These are phyloP conservation scores for Cheilosia urbana DNA, from an alignment of 2,888 invertebrate genomes.

Conservation along the genomic window DNA sequence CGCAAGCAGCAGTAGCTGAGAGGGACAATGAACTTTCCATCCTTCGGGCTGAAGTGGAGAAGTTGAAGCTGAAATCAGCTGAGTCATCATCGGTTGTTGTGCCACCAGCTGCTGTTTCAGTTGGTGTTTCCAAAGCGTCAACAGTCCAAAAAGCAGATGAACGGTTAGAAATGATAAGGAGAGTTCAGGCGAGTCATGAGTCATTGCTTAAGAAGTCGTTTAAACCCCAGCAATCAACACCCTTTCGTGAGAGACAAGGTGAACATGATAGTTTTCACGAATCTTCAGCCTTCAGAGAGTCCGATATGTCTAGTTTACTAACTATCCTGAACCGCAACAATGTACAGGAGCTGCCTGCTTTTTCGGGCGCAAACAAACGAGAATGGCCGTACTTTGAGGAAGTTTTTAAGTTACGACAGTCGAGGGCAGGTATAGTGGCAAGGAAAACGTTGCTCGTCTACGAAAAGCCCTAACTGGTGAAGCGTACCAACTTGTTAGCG, in stretches of 20 bases:
- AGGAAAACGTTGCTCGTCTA: conserved; percentile 11
- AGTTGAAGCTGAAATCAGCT: background rate
- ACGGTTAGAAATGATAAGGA: conserved; percentile 4
- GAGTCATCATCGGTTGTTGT: background rate
- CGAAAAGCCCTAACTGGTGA: conserved; percentile 2
- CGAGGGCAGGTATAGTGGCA: background rate
- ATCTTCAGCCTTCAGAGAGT: background rate
- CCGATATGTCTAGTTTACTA: background rate
- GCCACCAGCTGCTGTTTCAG: background rate
- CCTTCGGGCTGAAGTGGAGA: background rate
- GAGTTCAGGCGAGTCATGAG: conserved; percentile 18
- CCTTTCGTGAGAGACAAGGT: background rate
- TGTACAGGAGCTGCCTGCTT: background rate
- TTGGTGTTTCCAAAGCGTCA: background rate
- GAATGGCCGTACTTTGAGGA: background rate
- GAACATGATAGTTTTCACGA: background rate
- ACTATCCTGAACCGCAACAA: no score
- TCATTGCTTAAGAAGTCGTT: background rate
- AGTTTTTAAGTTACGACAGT: background rate
- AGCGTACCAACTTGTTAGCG: conserved; percentile 8
- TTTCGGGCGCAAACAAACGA: background rate
- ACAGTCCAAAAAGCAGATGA: background rate
- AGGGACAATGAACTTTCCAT: conserved; percentile 6
- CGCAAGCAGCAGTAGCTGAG: conserved; percentile 21
- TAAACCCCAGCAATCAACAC: background rate